A percentile compares a stretch with the other conserved stretches of the same genome.
These are phyloP conservation scores for Sanderia malayensis DNA, from an alignment of 30 jellyfish, hydroid and myxozoan species.

Conservation along the genomic window DNA sequence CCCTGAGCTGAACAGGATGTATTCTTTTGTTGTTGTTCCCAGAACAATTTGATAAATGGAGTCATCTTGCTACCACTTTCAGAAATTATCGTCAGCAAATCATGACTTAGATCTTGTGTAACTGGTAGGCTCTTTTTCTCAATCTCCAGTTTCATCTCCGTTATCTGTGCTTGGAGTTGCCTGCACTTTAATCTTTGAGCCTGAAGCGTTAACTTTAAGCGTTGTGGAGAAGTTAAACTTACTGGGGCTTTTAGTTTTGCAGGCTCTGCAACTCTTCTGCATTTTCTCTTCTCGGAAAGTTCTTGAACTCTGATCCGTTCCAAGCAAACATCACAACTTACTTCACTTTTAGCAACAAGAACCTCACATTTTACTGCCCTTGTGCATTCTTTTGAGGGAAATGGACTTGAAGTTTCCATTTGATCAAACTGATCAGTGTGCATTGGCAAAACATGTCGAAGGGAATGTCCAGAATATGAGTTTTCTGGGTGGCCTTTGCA, in stretches of 20 bases:
- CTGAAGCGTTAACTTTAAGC: conserved; percentile 51
- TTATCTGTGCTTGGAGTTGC: conserved; percentile 23
- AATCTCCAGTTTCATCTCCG: conserved; percentile 3
- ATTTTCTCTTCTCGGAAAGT: conserved; percentile 7
- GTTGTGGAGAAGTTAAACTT: conserved; percentile 37
- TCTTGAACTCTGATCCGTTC: conserved; percentile 8
- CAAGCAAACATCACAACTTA: no score
- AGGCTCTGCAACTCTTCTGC: conserved; percentile 28
- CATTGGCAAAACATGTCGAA: conserved; percentile 13
- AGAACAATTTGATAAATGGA: conserved; percentile 72
- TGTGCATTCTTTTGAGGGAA: conserved; percentile 1
- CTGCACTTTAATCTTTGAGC: conserved; percentile 34
- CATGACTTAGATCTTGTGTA: no score
- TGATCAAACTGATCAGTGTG: conserved; percentile 1
- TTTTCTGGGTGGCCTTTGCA: conserved; percentile 16
- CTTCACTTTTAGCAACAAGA: conserved; percentile 2
- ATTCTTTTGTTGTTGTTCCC: conserved; percentile 75
- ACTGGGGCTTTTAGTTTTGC: conserved; percentile 51
- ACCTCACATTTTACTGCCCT: conserved; percentile 8
- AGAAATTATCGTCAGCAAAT: no score
- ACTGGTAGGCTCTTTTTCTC: conserved; percentile 8
- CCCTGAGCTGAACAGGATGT: conserved; percentile 40
- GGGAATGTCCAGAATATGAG: not conserved
- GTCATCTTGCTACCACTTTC: conserved; percentile 4
- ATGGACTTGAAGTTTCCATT: not conserved